These are phyloP conservation scores for Melinaea marsaeus DNA, from an alignment of 2,888 invertebrate species.

Conservation along the genomic window DNA sequence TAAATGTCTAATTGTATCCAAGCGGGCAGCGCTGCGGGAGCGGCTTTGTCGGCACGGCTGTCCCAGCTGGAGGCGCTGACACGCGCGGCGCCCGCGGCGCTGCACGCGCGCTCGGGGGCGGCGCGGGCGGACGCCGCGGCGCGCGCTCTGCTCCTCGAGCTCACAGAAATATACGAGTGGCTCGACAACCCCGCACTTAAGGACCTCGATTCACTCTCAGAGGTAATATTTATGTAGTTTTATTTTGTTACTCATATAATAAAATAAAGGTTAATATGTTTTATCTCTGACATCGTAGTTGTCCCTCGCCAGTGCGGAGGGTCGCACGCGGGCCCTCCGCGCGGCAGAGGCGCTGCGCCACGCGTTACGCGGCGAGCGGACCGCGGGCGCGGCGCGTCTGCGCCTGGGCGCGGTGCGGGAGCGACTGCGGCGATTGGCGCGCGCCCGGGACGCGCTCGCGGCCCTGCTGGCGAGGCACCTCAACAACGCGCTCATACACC, in stretches of 20 bases:
- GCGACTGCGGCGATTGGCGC: conserved; percentile 52
- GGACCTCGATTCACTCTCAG: conserved; percentile 53
- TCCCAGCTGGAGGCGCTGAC: conserved; percentile 75
- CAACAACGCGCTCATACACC: conserved; percentile 96
- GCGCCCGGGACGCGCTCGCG: conserved; percentile 71
- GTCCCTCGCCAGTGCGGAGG: conserved; percentile 48
- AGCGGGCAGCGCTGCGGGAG: conserved; percentile 82
- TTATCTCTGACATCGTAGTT: conserved; percentile 29
- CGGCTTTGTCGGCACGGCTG: conserved; percentile 80
- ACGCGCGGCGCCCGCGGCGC: conserved; percentile 65
- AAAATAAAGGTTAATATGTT: neutral
- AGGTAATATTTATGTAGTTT: conserved; percentile 33
- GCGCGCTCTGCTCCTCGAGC: conserved; percentile 84
- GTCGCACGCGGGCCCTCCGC: conserved; percentile 54
- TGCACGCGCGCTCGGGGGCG: conserved; percentile 58
- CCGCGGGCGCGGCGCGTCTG: conserved; percentile 39
- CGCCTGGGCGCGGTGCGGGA: conserved; percentile 56
- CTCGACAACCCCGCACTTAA: conserved; percentile 58
- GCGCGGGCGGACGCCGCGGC: conserved; percentile 88
- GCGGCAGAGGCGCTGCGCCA: conserved; percentile 38
- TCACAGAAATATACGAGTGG: conserved; percentile 78
- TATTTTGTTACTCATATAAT: too few relatives aligned
- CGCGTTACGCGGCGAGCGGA: conserved; percentile 43
- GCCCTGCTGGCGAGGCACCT: conserved; percentile 89
- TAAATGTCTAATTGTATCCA: conserved; percentile 23